These are phyloP conservation scores for Triplophysa tibetana DNA, from an alignment of 2,113 vertebrate species.

Conservation along the genomic window DNA sequence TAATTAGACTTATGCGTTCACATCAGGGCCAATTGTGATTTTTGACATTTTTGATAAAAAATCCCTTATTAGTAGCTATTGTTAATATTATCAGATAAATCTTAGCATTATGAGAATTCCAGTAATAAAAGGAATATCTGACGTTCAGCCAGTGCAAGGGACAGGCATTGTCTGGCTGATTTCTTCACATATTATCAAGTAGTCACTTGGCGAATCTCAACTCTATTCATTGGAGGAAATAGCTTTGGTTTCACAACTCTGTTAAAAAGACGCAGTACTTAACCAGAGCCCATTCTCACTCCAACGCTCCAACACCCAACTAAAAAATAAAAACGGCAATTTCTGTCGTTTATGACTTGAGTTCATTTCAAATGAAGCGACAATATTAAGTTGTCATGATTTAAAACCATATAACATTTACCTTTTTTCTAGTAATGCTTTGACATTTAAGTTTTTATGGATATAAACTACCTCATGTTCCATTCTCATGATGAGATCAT, in stretches of 20 bases:
- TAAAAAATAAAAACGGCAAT: background rate
- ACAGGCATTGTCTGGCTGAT: background rate
- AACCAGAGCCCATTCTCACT: background rate
- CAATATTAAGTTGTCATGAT: no score
- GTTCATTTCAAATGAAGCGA: no score
- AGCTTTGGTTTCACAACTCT: background rate
- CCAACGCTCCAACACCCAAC: no score
- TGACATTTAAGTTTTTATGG: no score
- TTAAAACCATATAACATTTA: no score
- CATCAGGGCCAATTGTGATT: slow-evolving; percentile 1
- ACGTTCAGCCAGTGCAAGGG: background rate
- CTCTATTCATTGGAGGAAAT: background rate
- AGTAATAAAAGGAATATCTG: background rate
- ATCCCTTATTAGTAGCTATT: slow-evolving; percentile 14
- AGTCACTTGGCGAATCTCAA: background rate
- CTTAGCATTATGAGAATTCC: background rate
- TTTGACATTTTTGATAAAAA: slow-evolving; percentile 38
- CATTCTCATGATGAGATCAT: no score
- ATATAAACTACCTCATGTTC: no score
- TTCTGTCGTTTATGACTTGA: no score
- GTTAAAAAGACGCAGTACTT: background rate
- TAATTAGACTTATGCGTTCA: slow-evolving; percentile 29
- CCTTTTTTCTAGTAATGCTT: no score
- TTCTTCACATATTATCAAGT: background rate
- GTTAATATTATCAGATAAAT: slow-evolving; percentile 17